These are phyloP conservation scores for Phasianus colchicus DNA, from an alignment of 2,113 vertebrate species.

Conservation along the genomic window DNA sequence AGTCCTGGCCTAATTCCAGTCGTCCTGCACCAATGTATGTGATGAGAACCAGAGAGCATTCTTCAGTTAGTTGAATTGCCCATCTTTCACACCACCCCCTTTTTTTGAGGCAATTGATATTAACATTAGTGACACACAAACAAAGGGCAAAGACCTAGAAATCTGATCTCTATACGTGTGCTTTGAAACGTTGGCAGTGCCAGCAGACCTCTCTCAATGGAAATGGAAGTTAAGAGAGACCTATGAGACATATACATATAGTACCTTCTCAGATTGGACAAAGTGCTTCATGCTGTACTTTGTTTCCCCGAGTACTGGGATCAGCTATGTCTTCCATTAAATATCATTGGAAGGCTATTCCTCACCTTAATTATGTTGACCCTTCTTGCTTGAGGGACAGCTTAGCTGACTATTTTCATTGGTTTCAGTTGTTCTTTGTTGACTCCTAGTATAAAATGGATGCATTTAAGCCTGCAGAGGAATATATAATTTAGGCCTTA, in stretches of 20 bases:
- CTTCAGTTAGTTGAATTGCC: neutral
- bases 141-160: neutral
- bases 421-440: neutral
- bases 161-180: rapidly evolving
- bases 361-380: neutral
- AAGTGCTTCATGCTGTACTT: neutral
- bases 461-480: neutral
- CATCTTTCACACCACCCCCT: rapidly evolving
- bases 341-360: neutral
- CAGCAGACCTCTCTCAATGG: neutral
- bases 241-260: neutral
- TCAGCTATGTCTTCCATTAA: neutral
- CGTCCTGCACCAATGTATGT: neutral
- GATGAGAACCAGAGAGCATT: neutral
- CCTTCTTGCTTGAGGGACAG: neutral
- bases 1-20: neutral
- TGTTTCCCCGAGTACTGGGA: neutral
- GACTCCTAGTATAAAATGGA: neutral
- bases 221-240: neutral
- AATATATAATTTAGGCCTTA: neutral
- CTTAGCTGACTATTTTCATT: neutral
- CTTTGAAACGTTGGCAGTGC: neutral
- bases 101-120: neutral
- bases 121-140: neutral
- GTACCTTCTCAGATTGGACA: neutral